Base-by-base conservation (phyloP, 2,797 vertebrate genomes). In the Graptemys geographica region DNA sequence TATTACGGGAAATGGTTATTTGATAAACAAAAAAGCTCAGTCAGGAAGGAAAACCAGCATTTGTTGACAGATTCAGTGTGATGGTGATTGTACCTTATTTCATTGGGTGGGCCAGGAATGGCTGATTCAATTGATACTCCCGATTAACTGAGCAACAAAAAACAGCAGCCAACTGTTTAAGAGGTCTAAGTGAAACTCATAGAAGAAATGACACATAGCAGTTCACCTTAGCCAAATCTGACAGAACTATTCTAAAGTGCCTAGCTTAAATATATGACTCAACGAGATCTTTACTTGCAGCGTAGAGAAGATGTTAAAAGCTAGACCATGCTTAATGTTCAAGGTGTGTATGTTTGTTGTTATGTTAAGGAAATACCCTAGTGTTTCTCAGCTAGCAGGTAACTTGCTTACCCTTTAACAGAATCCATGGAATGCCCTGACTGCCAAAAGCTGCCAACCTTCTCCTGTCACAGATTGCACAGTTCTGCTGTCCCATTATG, bases 1-100 rank as follows among this genome's bases (percentile, higher is more conserved):
- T 97, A 97, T 97, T 97, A 95, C 81, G 78, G 92, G 86, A 97
- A 97, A 97, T 96, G 55, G 96, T 97, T 98, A 96, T 97, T 98
- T 98, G 95, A 97, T 97, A 98, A 97, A 97, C 95, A 97, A 96
- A 93, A 96, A 93, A 79, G 76, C 1, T 0, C 80, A 93, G 87
- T 53, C 83, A 95, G 74, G 92, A 97, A 91, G 89, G 83, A 94
- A 92, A 0, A 4, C 85, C 84, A 96, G 82, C 47, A 18, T 92
- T 89, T 86, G 84, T 88, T 92, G 90, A 92, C 90, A 97, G 90
- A 95, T 95, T 80, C 88, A 96, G 83, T 37, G 31, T 86, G 88
- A 72, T 95, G 44, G 69, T 96, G 94, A 94, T 94, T 96, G 65
- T 21, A 92, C 52, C 72, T 88, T 59, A 44, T 83, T 88, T 81